A percentile compares a stretch with the other conserved stretches of the same genome.
These are phyloP conservation scores for Antitype chi DNA, from an alignment of 2,888 invertebrate genomes.

Conservation along the genomic window DNA sequence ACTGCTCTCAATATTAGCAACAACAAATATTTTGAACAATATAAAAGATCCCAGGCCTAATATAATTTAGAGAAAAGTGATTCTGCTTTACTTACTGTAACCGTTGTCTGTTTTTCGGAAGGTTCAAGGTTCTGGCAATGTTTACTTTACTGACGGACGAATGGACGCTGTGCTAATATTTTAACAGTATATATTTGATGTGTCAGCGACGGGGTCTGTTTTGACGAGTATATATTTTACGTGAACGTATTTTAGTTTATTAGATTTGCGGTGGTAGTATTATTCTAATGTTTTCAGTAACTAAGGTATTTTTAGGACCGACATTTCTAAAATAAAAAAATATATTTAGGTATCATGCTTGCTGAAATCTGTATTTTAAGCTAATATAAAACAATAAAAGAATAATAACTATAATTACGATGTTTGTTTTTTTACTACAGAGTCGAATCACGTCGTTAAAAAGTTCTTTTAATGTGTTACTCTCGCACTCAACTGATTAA, in stretches of 20 bases:
- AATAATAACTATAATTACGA: neutral
- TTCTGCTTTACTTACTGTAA: slow-evolving; percentile 10
- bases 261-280: neutral
- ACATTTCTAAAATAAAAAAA: neutral
- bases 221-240: slow-evolving; percentile 11
- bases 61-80: slow-evolving; percentile 30
- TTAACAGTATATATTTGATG: slow-evolving; percentile 26
- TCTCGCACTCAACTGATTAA: too few species aligned
- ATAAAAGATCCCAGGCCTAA: slow-evolving; percentile 9
- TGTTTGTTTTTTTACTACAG: neutral
- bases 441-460: neutral
- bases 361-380: neutral
- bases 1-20: too few species aligned
- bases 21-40: slow-evolving; percentile 6
- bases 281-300: neutral
- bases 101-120: slow-evolving; percentile 37
- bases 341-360: neutral
- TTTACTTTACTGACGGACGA: slow-evolving; percentile 19
- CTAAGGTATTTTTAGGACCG: too few species aligned
- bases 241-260: neutral
- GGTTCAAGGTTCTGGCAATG: slow-evolving; percentile 20
- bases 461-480: too few species aligned
- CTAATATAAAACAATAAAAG: neutral
- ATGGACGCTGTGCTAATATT: slow-evolving; percentile 44
- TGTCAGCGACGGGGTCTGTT: slow-evolving; percentile 15